These are phyloP conservation scores for Dipodomys ordii DNA, from an alignment of 2,113 vertebrate species.

Conservation along the genomic window DNA sequence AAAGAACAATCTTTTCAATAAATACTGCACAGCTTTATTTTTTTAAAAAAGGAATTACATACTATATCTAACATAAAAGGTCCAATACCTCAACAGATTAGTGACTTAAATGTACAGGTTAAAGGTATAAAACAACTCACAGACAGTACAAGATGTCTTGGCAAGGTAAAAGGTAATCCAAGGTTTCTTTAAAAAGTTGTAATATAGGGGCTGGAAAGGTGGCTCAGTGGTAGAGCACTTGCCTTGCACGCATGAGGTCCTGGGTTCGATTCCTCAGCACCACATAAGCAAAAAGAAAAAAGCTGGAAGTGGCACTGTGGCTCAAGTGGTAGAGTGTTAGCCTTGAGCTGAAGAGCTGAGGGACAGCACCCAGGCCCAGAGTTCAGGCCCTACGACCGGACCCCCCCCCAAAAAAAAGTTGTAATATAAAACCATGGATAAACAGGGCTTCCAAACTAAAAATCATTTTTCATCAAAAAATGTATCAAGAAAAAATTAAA, in stretches of 20 bases:
- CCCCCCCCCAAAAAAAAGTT: background rate
- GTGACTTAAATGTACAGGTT: background rate
- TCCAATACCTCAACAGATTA: background rate
- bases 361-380: too few relatives aligned
- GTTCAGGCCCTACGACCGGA: too few relatives aligned
- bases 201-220: too few relatives aligned
- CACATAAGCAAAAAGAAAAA: too few relatives aligned
- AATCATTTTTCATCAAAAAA: background rate
- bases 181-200: background rate
- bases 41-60: too few relatives aligned
- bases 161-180: background rate
- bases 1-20: background rate
- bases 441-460: background rate
- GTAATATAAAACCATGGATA: background rate
- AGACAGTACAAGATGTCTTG: background rate
- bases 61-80: background rate
- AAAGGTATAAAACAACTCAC: background rate
- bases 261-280: too few relatives aligned
- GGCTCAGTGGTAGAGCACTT: too few relatives aligned
- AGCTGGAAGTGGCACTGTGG: too few relatives aligned
- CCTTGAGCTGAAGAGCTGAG: too few relatives aligned
- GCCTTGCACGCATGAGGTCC: too few relatives aligned
- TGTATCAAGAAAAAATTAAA: conserved; percentile 6
- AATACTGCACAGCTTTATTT: background rate
- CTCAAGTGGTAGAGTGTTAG: too few relatives aligned